Conservation (phyloP, 2,113 vertebrate species). For the Sus scrofa region T2T-Sscrofa CM000829.6:70268001-70268500, state of each 20-base stretch:
- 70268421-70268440: not conserved
- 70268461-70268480: constrained; percentile 26
- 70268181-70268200: constrained; percentile 56
- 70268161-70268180: constrained; percentile 11
- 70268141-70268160: not conserved
- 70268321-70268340: constrained; percentile 42
- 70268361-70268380: not conserved
- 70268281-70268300: constrained; percentile 16
- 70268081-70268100: not conserved
- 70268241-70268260: constrained; percentile 25
- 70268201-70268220: not conserved
- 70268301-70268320: not conserved
- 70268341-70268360: not conserved
- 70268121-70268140: not conserved
- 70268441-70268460: constrained; percentile 42
- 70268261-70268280: constrained; percentile 49
- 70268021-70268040: constrained; percentile 16
- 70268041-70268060: not conserved
- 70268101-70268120: not conserved
- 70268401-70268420: not conserved
- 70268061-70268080: constrained; percentile 28
- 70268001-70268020: constrained; percentile 16
- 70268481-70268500: constrained; percentile 16
- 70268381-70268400: not conserved
- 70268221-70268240: not conserved